These are phyloP conservation scores for Corella eumyota DNA, from an alignment of 23 tunicate genomes.

Conservation along the genomic window DNA sequence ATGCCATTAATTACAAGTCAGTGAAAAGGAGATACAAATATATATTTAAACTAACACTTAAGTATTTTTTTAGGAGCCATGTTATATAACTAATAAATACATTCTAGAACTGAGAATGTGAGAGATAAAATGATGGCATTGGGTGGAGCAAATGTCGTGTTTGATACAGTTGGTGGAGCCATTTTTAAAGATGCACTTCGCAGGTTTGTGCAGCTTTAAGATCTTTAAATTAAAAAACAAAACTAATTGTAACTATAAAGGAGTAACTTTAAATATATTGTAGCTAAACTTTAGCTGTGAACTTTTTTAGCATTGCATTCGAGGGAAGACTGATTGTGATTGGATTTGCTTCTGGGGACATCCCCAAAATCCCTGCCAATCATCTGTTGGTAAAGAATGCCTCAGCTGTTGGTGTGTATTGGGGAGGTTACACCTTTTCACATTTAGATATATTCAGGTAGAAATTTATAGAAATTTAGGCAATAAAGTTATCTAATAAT, in stretches of 20 bases:
- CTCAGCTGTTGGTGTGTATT: constrained; percentile 67
- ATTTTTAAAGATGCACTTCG: constrained; percentile 67
- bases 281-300: not conserved
- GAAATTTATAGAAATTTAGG: not conserved
- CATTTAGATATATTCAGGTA: constrained; percentile 29
- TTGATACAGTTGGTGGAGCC: constrained; percentile 93
- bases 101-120: constrained; percentile 48
- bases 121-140: constrained; percentile 33
- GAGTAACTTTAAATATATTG: too few relatives aligned
- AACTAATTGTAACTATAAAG: too few relatives aligned
- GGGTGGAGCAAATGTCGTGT: constrained; percentile 74
- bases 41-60: not conserved
- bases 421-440: constrained; percentile 38
- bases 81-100: not conserved
- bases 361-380: constrained; percentile 77
- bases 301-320: constrained; percentile 40
- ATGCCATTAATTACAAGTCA: constrained; percentile 60
- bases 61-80: not conserved
- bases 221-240: too few relatives aligned
- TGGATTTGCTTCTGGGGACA: constrained; percentile 84
- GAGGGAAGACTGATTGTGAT: constrained; percentile 74
- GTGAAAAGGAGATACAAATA: too few relatives aligned
- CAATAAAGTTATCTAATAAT: not conserved
- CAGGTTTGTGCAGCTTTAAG: constrained; percentile 14
- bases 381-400: constrained; percentile 78